Percentiles rank a stretch among this genome's conserved stretches.
These are phyloP conservation scores for Piscicola geometra DNA, from an alignment of 2,888 invertebrate genomes.

Conservation along the genomic window DNA sequence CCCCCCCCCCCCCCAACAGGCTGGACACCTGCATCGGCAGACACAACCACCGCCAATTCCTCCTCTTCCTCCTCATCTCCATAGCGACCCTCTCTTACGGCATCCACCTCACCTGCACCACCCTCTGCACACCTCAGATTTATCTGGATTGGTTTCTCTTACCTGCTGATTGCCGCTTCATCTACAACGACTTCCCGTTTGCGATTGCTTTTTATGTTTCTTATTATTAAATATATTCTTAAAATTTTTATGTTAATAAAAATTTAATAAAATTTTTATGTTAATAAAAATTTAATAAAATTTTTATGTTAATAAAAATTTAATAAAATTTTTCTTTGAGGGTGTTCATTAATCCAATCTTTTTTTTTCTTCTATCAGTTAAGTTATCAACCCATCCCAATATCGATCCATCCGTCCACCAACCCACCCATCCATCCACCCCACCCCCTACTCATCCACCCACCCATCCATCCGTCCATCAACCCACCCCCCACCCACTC, in stretches of 20 bases:
- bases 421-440: neutral
- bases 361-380: neutral
- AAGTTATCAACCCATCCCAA: neutral
- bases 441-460: neutral
- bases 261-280: too few species aligned
- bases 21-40: slow-evolving; percentile 55
- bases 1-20: slow-evolving; percentile 46
- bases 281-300: too few species aligned
- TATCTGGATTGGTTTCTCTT: slow-evolving; percentile 67
- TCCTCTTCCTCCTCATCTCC: slow-evolving; percentile 51
- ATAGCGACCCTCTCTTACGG: slow-evolving; percentile 61
- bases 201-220: too few species aligned
- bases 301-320: too few species aligned
- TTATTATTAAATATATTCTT: too few species aligned
- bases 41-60: slow-evolving; percentile 53
- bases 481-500: too few species aligned
- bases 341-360: too few species aligned
- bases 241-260: too few species aligned
- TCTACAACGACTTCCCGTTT: slow-evolving; percentile 68
- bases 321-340: too few species aligned
- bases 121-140: slow-evolving; percentile 77
- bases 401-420: neutral
- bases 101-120: slow-evolving; percentile 74
- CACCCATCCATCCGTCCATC: neutral
- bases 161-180: slow-evolving; percentile 78